These are phyloP conservation scores for Nannoperca obscura DNA, from an alignment of 2,797 vertebrate genomes.

Conservation along the genomic window DNA sequence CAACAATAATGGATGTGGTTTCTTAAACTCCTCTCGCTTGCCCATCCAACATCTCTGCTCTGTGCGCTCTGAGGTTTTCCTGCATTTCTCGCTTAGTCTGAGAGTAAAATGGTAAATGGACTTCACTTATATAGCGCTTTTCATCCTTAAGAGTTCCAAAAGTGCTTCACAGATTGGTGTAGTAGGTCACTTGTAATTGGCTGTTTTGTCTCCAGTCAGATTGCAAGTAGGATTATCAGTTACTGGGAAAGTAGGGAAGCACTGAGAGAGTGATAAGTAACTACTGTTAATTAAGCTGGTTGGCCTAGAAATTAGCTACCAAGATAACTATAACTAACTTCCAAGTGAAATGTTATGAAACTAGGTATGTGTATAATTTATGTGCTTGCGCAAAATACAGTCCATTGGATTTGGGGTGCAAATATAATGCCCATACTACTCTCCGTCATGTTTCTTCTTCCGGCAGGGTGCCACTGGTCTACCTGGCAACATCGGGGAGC, in stretches of 20 bases:
- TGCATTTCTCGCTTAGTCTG: neutral
- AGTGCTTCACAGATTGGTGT: too few species aligned
- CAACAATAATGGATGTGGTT: neutral
- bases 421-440: too few species aligned
- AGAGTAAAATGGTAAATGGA: neutral
- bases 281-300: neutral
- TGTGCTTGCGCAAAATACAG: neutral
- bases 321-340: neutral
- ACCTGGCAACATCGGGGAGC: conserved; percentile 78
- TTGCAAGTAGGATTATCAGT: neutral
- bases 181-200: neutral
- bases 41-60: neutral
- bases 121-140: too few species aligned
- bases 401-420: neutral
- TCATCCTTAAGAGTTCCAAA: too few species aligned
- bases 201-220: neutral
- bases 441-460: conserved; percentile 8
- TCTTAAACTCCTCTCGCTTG: neutral
- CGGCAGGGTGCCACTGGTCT: conserved; percentile 79
- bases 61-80: neutral
- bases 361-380: neutral
- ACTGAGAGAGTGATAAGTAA: neutral
- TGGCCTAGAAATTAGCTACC: neutral
- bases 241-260: neutral
- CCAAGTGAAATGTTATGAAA: neutral